phyloP scores from a whole-genome alignment of 1,140 invertebrate genomes.

The Probaryconus sp. region DNA sequence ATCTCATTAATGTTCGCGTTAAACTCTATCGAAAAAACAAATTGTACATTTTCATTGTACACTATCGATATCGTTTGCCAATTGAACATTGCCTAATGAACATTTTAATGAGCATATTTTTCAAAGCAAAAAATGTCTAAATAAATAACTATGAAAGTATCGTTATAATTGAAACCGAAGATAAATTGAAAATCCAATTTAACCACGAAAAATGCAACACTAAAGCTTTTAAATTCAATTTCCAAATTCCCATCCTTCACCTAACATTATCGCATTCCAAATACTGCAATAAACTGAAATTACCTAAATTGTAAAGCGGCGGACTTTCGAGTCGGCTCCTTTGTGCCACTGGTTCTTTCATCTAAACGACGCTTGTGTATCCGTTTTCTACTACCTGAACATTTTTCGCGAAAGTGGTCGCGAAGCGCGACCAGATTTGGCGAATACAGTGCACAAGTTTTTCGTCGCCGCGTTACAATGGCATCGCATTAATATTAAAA shows the following conservation, averaged over 20 bases:
- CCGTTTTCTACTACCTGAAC: constrained; percentile 14
- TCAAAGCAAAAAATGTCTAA: too few relatives aligned
- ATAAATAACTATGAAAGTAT: too few relatives aligned
- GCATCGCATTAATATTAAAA: constrained; percentile 19
- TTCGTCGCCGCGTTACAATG: constrained; percentile 1
- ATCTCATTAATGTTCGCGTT: too few relatives aligned
- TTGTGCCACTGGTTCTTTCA: constrained; percentile 13
- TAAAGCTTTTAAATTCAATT: neutral
- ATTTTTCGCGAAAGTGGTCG: constrained; percentile 12
- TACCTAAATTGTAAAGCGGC: constrained; percentile 13
- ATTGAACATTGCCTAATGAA: too few relatives aligned
- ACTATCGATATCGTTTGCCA: too few relatives aligned
- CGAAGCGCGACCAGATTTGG: neutral
- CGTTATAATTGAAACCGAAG: too few relatives aligned
- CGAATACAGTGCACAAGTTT: neutral
- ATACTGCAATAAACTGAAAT: constrained; percentile 32
- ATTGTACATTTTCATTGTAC: too few relatives aligned
- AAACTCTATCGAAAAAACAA: too few relatives aligned
- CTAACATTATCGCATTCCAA: constrained; percentile 27
- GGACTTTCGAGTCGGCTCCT: neutral
- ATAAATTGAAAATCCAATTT: too few relatives aligned
- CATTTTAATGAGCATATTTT: too few relatives aligned
- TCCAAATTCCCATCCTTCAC: constrained; percentile 8
- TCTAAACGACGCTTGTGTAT: neutral
- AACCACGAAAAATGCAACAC: constrained; percentile 2